phyloP scores from a whole-genome alignment of 2,797 vertebrate genomes.

The Merluccius polli region DNA sequence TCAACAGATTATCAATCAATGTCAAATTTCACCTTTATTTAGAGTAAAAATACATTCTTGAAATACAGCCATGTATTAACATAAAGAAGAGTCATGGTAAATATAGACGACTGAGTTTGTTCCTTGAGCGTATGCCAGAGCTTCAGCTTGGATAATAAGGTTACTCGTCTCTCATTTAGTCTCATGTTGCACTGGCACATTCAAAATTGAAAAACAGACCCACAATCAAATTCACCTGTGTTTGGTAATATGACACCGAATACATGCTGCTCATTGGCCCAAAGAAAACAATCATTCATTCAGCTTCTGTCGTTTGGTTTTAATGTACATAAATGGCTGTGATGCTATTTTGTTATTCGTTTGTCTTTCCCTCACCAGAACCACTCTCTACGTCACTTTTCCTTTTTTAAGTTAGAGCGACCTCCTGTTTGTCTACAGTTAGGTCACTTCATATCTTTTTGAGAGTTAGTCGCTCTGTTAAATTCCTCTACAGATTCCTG shows the following conservation, averaged over 20 bases:
- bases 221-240: background rate
- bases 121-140: background rate
- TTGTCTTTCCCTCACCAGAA: background rate
- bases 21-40: background rate
- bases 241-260: background rate
- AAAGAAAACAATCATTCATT: background rate
- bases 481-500: constrained; percentile 73
- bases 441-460: background rate
- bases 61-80: too few relatives aligned
- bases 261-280: background rate
- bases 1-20: too few relatives aligned
- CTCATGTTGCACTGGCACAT: background rate
- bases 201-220: background rate
- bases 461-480: constrained; percentile 4
- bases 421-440: background rate
- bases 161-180: background rate
- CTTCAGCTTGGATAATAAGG: background rate
- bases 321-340: background rate
- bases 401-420: constrained; percentile 27
- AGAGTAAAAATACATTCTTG: background rate
- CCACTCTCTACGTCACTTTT: background rate
- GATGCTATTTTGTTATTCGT: background rate
- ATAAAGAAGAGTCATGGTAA: too few relatives aligned
- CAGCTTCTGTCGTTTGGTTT: background rate
- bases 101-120: background rate